Evolutionary conservation across 2,888 invertebrate genomes (phyloP), one percentile per base, ranked within the genome.

Genomic region (Drosophila percnosoma): DNA sequence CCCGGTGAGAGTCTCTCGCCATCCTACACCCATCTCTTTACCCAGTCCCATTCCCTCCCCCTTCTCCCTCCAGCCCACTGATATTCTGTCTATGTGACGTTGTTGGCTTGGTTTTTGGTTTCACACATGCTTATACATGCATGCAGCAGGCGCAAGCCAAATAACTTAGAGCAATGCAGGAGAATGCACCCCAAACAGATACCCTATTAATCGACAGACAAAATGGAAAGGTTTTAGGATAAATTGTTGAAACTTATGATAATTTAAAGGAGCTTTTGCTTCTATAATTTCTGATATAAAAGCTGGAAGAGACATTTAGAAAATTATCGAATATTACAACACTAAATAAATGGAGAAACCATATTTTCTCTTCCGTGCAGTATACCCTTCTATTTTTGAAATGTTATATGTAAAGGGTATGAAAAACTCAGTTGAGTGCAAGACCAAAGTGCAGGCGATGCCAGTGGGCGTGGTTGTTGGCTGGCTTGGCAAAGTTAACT

Each of bases 101-200:
- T 80, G 80, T 78, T 73, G 73, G 80, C 73, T 85, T 83, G 85
- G 85, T 80, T 86, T 89, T 78, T 85, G 85, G 85, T 85, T 89
- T 84, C 89, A 89, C 90, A 87, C 89, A 89, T 82, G 76, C 89
- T 85, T 85, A 83, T 86, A 79, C 75, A 82, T 84, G 75, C 75
- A 84, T 80, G 87, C 73, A 77, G 70, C 68, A 42, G 63, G 72
- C 60, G 66, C 66, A 70, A 77, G 77, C 72, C 70, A 70, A 80
- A 78, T 59, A 72, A 63, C 67, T 62, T 45, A 51, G 24, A n/a
- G 55, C 38, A 10, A 1, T 31, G 5, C 55, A 1, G 8, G 10
- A 4, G 10, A 48, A 13, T 49, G 59, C 31, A 18, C 49, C 51
- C 53, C 73, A 34, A 40, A n/a, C 4, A 52, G 29, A 36, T 66